phyloP scores from a whole-genome alignment of 2,113 vertebrate genomes.

The Anguilla rostrata region DNA sequence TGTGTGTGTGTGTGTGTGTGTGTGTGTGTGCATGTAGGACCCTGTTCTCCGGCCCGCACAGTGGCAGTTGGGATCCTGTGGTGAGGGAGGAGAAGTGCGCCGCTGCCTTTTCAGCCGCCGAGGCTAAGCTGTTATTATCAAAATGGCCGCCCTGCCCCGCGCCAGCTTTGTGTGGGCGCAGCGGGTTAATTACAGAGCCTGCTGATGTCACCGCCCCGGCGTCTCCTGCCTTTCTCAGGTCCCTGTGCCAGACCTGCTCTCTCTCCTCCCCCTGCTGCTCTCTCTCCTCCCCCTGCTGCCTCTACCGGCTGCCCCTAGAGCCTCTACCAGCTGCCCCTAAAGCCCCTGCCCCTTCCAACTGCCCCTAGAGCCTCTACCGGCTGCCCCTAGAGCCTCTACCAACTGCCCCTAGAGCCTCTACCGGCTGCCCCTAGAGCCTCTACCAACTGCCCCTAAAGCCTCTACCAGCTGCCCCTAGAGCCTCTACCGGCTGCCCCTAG shows the following conservation, averaged over 20 bases:
- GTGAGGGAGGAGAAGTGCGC: not conserved
- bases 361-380: too few relatives aligned
- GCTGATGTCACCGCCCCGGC: slow-evolving; percentile 62
- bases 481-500: not conserved
- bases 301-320: too few relatives aligned
- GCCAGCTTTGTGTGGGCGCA: slow-evolving; percentile 53
- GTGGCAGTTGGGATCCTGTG: slow-evolving; percentile 63
- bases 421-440: too few relatives aligned
- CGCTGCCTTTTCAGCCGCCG: slow-evolving; percentile 29
- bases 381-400: too few relatives aligned
- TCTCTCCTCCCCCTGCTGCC: too few relatives aligned
- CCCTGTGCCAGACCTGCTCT: not conserved
- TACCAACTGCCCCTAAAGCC: too few relatives aligned
- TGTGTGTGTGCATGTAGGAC: slow-evolving; percentile 37
- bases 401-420: too few relatives aligned
- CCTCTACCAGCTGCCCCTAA: too few relatives aligned
- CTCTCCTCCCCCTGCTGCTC: slow-evolving; percentile 23
- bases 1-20: slow-evolving; percentile 35
- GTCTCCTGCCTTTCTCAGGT: slow-evolving; percentile 38
- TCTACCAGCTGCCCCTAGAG: too few relatives aligned
- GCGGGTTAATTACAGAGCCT: slow-evolving; percentile 72
- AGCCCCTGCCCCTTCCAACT: too few relatives aligned
- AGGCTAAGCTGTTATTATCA: slow-evolving; percentile 63
- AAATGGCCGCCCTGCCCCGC: slow-evolving; percentile 49
- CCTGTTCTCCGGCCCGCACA: not conserved